Base-by-base conservation (phyloP, 2,888 invertebrate species). In the Ctena decussata region DNA sequence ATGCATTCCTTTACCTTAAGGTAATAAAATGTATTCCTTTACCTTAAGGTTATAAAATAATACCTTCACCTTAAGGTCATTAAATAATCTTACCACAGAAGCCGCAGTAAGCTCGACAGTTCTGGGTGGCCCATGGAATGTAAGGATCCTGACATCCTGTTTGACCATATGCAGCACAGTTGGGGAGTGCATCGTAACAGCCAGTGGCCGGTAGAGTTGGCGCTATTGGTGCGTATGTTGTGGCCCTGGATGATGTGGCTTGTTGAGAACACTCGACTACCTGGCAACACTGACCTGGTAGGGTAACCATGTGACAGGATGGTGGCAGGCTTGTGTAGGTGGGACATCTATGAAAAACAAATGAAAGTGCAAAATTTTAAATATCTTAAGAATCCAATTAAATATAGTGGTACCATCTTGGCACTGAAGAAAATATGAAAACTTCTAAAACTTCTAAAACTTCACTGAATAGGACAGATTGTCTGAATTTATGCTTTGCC, bases 71-170 rank as follows among this genome's bases (percentile, higher is more conserved):
- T n/a, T n/a, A n/a, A n/a, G n/a, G n/a, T n/a, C n/a, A n/a, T n/a
- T n/a, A n/a, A n/a, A n/a, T n/a, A n/a, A n/a, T n/a, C 91, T 86
- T 85, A 92, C 92, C 44, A 82, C 93, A 93, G 77, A 82, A 88
- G 49, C 90, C 89, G 86, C 93, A 93, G 84, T 60, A 90, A 1
- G 83, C 65, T 46, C 85, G 85, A 79, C 93, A 93, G 87, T 93
- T 92, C 77, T 86, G 84, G 57, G 82, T 75, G 0, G 93, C 92
- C 93, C 93, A 93, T 2, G 81, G 70, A 8, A 79, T 87, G 70
- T 91, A 92, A 15, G 85, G 86, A 21, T 84, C 86, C 24, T 69
- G 46, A 81, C 92, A 92, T 27, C 90, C 86, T 18, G 72, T 53
- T 24, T 80, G 69, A 6, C 91, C 92, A 79, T 90, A 91, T 24